A percentile compares a stretch with the other conserved stretches of the same genome.
phyloP scores from a whole-genome alignment of 1,140 invertebrate genomes.

The Leptonema lineaticorne region DNA sequence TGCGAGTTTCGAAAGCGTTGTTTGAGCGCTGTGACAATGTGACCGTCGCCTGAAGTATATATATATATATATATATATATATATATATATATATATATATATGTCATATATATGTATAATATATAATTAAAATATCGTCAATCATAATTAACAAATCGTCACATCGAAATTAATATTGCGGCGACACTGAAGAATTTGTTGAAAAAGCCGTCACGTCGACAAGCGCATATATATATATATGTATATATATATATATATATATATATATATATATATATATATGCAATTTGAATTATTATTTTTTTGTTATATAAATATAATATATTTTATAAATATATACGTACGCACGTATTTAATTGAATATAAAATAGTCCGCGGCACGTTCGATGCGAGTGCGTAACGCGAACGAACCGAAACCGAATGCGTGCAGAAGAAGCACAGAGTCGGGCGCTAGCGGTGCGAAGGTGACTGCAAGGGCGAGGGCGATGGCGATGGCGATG shows the following conservation, averaged over 20 bases:
- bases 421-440: conserved; percentile 9
- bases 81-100: too few relatives aligned
- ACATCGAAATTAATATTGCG: background rate
- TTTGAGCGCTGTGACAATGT: too few relatives aligned
- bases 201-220: background rate
- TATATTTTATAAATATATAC: background rate
- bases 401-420: background rate
- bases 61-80: too few relatives aligned
- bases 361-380: conserved; percentile 21
- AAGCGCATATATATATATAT: background rate
- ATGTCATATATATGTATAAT: too few relatives aligned
- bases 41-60: too few relatives aligned
- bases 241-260: background rate
- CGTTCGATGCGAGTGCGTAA: background rate
- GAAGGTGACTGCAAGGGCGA: conserved; percentile 40
- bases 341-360: background rate
- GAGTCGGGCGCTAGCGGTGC: conserved; percentile 32
- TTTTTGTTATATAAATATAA: background rate
- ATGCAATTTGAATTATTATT: background rate
- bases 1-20: too few relatives aligned
- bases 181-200: conserved; percentile 9
- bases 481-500: conserved; percentile 42
- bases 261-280: background rate
- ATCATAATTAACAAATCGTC: conserved; percentile 1
- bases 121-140: background rate